Conservation (phyloP, 2,113 vertebrate species). For the Burhinus bistriatus region DNA sequence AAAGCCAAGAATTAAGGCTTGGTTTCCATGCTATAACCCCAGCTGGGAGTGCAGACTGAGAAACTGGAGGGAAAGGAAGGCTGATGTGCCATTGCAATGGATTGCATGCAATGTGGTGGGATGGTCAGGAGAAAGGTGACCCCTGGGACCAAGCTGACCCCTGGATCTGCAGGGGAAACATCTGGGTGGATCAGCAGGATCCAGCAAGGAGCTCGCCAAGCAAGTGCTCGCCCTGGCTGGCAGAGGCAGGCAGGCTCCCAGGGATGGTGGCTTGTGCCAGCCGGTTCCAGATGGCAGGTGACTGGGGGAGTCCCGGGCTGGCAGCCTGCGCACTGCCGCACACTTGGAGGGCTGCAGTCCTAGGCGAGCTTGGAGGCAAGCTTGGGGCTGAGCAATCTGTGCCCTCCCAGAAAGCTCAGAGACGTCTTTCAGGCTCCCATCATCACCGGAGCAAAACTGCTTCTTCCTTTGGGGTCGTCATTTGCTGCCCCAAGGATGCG, state of each 20-base stretch:
- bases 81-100: fast-evolving
- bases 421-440: fast-evolving
- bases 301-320: neutral
- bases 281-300: neutral
- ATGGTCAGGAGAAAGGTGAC: neutral
- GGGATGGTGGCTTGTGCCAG: neutral
- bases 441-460: fast-evolving
- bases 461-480: fast-evolving
- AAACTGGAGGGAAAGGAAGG: neutral
- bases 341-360: neutral
- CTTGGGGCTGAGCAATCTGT: neutral
- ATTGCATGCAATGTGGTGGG: fast-evolving
- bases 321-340: neutral
- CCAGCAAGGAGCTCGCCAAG: neutral
- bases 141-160: neutral
- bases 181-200: neutral
- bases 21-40: neutral
- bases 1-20: neutral
- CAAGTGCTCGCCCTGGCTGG: neutral
- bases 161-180: neutral
- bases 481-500: neutral
- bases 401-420: neutral
- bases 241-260: neutral
- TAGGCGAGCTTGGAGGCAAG: neutral
- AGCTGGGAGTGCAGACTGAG: neutral